These are phyloP conservation scores for Caenorhabditis afra DNA, from an alignment of 2,888 invertebrate genomes.

Conservation along the genomic window DNA sequence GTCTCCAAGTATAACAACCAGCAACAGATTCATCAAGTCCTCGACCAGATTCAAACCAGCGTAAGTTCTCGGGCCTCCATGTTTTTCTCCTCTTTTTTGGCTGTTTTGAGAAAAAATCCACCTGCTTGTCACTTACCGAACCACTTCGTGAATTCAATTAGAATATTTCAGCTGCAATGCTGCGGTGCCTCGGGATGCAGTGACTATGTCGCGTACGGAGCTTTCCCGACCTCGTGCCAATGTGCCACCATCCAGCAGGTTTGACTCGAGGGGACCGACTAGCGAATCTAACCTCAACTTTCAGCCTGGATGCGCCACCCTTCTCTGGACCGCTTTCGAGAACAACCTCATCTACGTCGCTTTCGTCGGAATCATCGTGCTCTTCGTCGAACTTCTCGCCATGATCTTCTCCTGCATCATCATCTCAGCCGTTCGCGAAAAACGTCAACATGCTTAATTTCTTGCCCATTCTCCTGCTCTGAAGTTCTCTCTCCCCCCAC, in stretches of 20 bases:
- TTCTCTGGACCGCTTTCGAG: constrained; percentile 58
- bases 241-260: constrained; percentile 54
- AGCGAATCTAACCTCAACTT: constrained; percentile 27
- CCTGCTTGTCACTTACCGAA: neutral
- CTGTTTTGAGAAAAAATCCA: neutral
- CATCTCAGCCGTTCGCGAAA: constrained; percentile 65
- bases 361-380: constrained; percentile 60
- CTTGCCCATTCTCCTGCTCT: too few relatives aligned
- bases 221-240: constrained; percentile 51
- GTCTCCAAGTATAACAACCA: constrained; percentile 63
- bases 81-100: neutral
- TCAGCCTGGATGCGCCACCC: constrained; percentile 66
- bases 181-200: constrained; percentile 70
- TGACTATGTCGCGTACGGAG: constrained; percentile 59
- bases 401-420: constrained; percentile 70
- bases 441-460: constrained; percentile 41
- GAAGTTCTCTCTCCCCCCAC: neutral
- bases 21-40: constrained; percentile 27
- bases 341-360: constrained; percentile 63
- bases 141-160: constrained; percentile 17
- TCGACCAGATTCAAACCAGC: constrained; percentile 65
- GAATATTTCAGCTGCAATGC: constrained; percentile 66
- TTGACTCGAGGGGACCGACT: too few relatives aligned
- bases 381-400: constrained; percentile 69
- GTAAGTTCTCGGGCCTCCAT: constrained; percentile 42